Base-by-base conservation (phyloP, 2,797 vertebrate genomes). In the Phyllotis vaccarum region DNA sequence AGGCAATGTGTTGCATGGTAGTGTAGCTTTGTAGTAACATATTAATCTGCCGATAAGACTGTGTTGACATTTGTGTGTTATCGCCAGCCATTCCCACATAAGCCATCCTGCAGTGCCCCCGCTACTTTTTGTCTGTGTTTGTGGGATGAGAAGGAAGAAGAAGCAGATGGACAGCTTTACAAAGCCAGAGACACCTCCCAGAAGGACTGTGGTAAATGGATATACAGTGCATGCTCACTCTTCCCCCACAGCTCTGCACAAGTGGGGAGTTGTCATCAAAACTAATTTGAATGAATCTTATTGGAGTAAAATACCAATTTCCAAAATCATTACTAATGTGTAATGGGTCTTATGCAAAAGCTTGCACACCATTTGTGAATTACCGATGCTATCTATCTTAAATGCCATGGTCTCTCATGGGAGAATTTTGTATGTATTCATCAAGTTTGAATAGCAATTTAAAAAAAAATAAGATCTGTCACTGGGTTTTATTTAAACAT, bases 401-500 rank as follows among this genome's bases (percentile, higher is more conserved):
- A 94, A 79, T 91, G 66, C 86, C 58, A 43, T 46, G 5, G 89
- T 94, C 79, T 91, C 85, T 93, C 86, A 74, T 56, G 86, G 80
- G 40, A 85, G 3, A 3, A 31, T 91, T 91, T 80, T 89, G 31
- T 46, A 93, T 6, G 91, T 95, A 83, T 40, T 93, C 78, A 82
- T 94, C 49, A 91, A 93, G 88, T 66, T 82, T 95, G 56, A 95
- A 89, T 95, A 92, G 93, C 21, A 43, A 88, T 80, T 70, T 72
- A 0, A 40, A 49, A 40, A 49, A 86, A 93, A 95, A 60, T 81
- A 87, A 85, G 60, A 76, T 91, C 60, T 79, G 46, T 86, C 46
- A 94, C 37, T 86, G 64, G 87, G 19, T 95, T 89, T 91, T 22
- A 94, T 95, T 95, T 94, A 95, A 96, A 81, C 66, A 88, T 22